Evolutionary conservation across 2,113 vertebrate genomes (phyloP).

Genomic region (Indri indri): DNA sequence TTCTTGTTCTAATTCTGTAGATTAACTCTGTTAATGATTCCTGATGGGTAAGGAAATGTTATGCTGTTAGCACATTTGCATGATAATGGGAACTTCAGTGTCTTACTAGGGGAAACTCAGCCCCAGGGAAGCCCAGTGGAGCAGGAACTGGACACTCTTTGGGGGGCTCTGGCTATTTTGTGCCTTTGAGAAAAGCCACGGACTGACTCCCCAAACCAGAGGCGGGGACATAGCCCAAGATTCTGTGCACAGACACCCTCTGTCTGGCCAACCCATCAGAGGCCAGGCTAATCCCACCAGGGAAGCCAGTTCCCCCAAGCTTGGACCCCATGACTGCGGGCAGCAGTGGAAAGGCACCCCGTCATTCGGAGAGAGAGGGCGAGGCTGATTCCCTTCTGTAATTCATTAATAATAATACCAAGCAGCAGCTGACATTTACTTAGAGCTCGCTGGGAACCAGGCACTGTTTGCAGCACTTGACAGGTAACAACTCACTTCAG

Average conservation of each 20-base stretch:
- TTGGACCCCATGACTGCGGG: neutral
- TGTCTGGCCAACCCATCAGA: rapidly evolving
- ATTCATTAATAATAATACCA: neutral
- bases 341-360: rapidly evolving
- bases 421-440: neutral
- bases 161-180: neutral
- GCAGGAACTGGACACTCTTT: neutral
- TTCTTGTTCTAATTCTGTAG: neutral
- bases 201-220: neutral
- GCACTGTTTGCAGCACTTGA: neutral
- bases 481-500: too few species aligned
- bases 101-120: neutral
- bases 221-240: neutral
- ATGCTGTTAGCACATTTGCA: conserved; percentile 4
- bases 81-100: neutral
- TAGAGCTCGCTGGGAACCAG: neutral
- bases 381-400: neutral
- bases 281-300: rapidly evolving
- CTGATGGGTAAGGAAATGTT: neutral
- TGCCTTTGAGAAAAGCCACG: neutral
- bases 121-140: neutral
- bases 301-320: neutral
- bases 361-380: neutral
- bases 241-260: neutral
- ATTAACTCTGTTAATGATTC: neutral